Conservation (phyloP, 1,140 invertebrate species). For the Centruroides sculpturatus region DNA sequence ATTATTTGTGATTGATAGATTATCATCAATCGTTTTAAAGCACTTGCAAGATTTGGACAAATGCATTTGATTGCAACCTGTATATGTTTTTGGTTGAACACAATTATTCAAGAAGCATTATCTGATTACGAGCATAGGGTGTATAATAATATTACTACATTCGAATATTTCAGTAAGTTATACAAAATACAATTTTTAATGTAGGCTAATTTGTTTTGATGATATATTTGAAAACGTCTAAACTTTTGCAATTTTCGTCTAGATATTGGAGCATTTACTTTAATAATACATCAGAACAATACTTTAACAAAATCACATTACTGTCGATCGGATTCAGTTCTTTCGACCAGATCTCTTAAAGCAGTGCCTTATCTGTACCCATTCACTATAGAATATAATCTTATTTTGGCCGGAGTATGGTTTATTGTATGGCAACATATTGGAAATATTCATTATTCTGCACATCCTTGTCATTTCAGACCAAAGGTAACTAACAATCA, state of each 20-base stretch:
- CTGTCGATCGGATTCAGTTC: conserved; percentile 7
- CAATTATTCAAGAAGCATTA: conserved; percentile 50
- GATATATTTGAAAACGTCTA: no score
- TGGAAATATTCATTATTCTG: conserved; percentile 35
- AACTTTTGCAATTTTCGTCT: neutral
- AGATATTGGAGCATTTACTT: conserved; percentile 11
- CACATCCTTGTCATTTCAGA: conserved; percentile 15
- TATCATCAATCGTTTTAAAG: conserved; percentile 41
- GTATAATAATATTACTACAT: no score
- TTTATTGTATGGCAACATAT: conserved; percentile 57
- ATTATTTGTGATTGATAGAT: conserved; percentile 28
- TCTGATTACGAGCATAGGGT: conserved; percentile 23
- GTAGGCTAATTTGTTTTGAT: no score
- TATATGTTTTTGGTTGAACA: conserved; percentile 54
- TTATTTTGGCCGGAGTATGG: conserved; percentile 53
- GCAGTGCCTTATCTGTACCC: conserved; percentile 45
- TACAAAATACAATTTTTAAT: neutral
- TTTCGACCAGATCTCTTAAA: conserved; percentile 13
- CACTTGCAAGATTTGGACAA: conserved; percentile 46
- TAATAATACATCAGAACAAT: conserved; percentile 1
- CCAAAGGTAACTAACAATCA: conserved; percentile 13
- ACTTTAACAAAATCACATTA: neutral
- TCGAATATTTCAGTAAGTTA: neutral
- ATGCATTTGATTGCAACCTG: conserved; percentile 58
- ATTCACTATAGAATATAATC: conserved; percentile 56